Evolutionary conservation across 1,140 invertebrate species (phyloP).

Genomic region (Papilio xuthus): DNA sequence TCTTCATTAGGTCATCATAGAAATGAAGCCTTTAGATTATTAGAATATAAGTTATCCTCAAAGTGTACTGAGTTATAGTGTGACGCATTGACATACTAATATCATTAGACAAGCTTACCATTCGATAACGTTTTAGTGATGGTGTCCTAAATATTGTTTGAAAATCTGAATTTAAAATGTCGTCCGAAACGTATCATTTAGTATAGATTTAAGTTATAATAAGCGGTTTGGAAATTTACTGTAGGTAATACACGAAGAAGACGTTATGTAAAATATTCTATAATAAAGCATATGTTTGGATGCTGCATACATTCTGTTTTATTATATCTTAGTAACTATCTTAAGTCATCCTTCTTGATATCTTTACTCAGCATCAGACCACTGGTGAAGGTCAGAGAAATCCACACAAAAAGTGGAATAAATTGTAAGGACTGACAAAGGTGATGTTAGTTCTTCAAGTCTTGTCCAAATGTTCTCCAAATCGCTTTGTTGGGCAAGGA

Average conservation of each 20-base stretch:
- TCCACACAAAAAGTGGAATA: no score
- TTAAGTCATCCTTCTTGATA: not conserved
- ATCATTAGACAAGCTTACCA: not conserved
- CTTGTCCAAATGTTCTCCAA: no score
- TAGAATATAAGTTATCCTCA: constrained; percentile 24
- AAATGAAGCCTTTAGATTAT: not conserved
- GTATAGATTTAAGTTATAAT: constrained; percentile 69
- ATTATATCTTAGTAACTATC: constrained; percentile 33
- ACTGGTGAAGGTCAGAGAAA: no score
- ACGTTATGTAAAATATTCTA: constrained; percentile 39
- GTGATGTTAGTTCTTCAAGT: no score
- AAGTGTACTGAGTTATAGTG: constrained; percentile 31
- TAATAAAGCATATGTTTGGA: constrained; percentile 63
- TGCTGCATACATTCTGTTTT: constrained; percentile 55
- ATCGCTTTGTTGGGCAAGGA: no score
- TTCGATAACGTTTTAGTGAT: constrained; percentile 3
- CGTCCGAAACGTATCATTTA: constrained; percentile 66
- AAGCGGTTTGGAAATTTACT: constrained; percentile 75
- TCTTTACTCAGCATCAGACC: not conserved
- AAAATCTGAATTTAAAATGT: constrained; percentile 51
- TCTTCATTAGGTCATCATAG: not conserved
- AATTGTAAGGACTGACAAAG: no score
- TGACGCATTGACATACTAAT: not conserved
- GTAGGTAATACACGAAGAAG: constrained; percentile 56
- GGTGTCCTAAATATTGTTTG: constrained; percentile 22